Conservation (phyloP, 2,113 vertebrate species). For the Pelobates fuscus region DNA sequence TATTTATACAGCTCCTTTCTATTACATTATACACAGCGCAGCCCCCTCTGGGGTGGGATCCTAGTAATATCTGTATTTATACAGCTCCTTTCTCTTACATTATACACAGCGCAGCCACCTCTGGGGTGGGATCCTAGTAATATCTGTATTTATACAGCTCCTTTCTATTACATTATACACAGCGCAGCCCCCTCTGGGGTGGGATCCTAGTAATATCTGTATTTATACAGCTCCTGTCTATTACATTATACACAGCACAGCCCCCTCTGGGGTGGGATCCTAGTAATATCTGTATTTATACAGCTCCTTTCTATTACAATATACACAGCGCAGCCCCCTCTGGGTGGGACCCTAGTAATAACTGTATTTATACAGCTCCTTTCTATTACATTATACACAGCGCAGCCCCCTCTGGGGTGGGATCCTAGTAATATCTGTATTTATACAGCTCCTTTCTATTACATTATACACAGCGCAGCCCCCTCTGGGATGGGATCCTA, state of each 20-base stretch:
- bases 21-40: too few species aligned
- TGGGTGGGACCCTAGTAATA: background rate
- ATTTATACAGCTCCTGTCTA: background rate
- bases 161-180: conserved; percentile 4
- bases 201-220: conserved; percentile 14
- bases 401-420: background rate
- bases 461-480: conserved; percentile 15
- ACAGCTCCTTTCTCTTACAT: conserved; percentile 7
- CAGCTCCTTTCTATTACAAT: conserved; percentile 1
- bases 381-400: conserved; percentile 12
- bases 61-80: background rate
- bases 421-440: background rate
- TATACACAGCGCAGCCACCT: background rate
- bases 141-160: conserved; percentile 1
- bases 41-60: background rate
- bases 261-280: conserved; percentile 7
- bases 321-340: conserved; percentile 1
- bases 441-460: conserved; percentile 13
- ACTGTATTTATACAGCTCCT: background rate
- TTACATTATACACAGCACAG: conserved; percentile 3
- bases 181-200: background rate
- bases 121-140: background rate
- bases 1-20: too few species aligned
- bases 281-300: conserved; percentile 1
- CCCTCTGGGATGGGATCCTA: background rate